Evolutionary conservation across 2,113 vertebrate genomes (phyloP), one percentile per base, ranked within the genome.

Genomic region (Eclectus roratus): DNA sequence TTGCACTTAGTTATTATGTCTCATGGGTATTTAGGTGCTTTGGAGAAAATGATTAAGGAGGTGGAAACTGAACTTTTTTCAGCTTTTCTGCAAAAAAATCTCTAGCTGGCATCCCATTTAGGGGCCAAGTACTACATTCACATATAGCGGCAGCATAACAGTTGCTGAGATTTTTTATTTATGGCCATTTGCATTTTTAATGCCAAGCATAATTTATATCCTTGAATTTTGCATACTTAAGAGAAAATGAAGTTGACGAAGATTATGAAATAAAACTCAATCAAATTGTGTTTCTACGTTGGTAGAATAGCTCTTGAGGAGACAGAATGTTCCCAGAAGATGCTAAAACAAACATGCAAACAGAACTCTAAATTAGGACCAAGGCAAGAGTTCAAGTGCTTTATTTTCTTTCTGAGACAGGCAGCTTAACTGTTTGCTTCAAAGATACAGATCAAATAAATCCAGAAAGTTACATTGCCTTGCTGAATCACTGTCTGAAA

Each of bases 251-350:
- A 80, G 71, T 88, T 94, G 79, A 89, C 85, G 89, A 89, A 89
- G 53, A 44, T 2, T 5, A 52, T 81, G 44, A 68, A 63, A 88
- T 82, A 91, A 90, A 9, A 4, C 31, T 82, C 78, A 92, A 46
- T 94, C 81, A 94, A 90, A 83, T 64, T 78, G 82, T 93, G 79
- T 96, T 95, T 80, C 94, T 91, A 46, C 88, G 85, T 94, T 93
- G 71, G 71, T 88, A 79, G 91, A 96, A 85, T 80, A 96, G 90
- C 88, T 93, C 85, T 94, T 3, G 55, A 96, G 94, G 94, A 96
- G 93, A 96, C 95, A 96, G 93, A 97, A 96, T 96, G 95, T 97
- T 97, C 96, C 93, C 94, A 96, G 90, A 97, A 96, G 94, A 96
- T 96, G 93, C 88, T 95, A 94, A 95, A 96, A 56, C 90, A 96